Percentiles rank a stretch among this genome's conserved stretches.
Evolutionary conservation across 1,140 invertebrate genomes (phyloP).

Genomic region (Paraescarpia echinospica): DNA sequence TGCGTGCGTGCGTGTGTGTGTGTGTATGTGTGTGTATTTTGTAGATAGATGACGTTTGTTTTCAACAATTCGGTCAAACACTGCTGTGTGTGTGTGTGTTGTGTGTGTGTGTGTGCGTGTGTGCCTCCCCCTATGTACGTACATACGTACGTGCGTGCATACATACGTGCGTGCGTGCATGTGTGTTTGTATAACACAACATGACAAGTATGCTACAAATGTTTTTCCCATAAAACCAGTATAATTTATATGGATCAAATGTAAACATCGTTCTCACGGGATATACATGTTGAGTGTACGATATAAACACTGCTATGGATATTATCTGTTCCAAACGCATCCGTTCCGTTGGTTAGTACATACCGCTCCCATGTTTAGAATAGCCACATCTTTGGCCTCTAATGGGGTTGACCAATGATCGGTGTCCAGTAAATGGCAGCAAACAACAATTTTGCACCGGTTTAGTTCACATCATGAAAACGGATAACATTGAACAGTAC

Average conservation of each 20-base stretch:
- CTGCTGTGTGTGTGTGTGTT: too few species aligned
- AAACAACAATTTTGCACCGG: not conserved
- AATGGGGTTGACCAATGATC: not conserved
- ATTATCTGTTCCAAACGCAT: not conserved
- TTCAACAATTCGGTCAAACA: not conserved
- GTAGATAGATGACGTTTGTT: not conserved
- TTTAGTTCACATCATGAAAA: not conserved
- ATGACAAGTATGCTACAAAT: too few species aligned
- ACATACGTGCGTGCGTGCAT: too few species aligned
- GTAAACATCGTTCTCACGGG: not conserved
- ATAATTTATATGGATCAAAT: too few species aligned
- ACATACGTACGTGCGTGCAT: too few species aligned
- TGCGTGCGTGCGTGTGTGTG: too few species aligned
- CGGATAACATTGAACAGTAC: not conserved
- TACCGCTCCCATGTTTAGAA: not conserved
- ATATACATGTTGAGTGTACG: not conserved
- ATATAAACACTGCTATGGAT: not conserved
- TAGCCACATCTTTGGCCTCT: not conserved
- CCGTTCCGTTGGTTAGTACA: not conserved
- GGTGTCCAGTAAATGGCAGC: not conserved
- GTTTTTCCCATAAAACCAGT: too few species aligned
- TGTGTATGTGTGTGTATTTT: too few species aligned
- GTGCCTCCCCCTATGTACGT: too few species aligned
- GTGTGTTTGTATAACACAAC: too few species aligned
- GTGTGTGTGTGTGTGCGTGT: too few species aligned